Percentiles rank a stretch among this genome's conserved stretches.
Evolutionary conservation across 2,797 vertebrate species (phyloP).

Genomic region (Natrix natrix): DNA sequence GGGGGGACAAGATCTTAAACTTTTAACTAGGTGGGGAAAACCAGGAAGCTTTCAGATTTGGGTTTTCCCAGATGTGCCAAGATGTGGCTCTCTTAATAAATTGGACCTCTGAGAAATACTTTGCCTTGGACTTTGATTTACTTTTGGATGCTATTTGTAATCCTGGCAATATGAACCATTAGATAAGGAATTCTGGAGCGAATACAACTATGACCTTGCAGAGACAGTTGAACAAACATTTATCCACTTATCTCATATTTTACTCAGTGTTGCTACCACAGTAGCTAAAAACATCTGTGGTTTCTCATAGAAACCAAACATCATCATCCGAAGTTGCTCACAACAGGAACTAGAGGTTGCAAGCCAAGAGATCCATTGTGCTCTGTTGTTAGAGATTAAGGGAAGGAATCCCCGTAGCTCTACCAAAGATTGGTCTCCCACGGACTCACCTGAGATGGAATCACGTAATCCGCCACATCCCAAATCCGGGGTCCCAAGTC

Average conservation of each 20-base stretch:
- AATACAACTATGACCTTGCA: neutral
- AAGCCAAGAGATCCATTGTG: too few relatives aligned
- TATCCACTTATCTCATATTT: neutral
- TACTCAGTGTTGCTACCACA: neutral
- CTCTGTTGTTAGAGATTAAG: neutral
- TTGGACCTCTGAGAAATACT: too few relatives aligned
- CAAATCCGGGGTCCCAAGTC: constrained; percentile 73
- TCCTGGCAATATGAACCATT: too few relatives aligned
- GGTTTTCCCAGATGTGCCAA: too few relatives aligned
- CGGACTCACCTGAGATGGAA: constrained; percentile 81
- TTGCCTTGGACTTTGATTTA: too few relatives aligned
- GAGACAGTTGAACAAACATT: neutral
- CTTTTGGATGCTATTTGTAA: too few relatives aligned
- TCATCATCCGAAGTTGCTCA: too few relatives aligned
- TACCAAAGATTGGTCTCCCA: neutral
- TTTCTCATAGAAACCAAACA: too few relatives aligned
- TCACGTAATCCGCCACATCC: constrained; percentile 87
- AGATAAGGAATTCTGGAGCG: neutral
- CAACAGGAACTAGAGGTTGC: neutral
- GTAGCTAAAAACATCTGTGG: neutral
- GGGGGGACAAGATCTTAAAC: too few relatives aligned
- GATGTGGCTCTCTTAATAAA: too few relatives aligned
- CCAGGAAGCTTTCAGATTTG: too few relatives aligned
- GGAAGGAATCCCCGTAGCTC: neutral
- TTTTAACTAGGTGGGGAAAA: too few relatives aligned